Evolutionary conservation across 2,797 vertebrate species (phyloP).

Genomic region (Brachyrhaphis roseni): DNA sequence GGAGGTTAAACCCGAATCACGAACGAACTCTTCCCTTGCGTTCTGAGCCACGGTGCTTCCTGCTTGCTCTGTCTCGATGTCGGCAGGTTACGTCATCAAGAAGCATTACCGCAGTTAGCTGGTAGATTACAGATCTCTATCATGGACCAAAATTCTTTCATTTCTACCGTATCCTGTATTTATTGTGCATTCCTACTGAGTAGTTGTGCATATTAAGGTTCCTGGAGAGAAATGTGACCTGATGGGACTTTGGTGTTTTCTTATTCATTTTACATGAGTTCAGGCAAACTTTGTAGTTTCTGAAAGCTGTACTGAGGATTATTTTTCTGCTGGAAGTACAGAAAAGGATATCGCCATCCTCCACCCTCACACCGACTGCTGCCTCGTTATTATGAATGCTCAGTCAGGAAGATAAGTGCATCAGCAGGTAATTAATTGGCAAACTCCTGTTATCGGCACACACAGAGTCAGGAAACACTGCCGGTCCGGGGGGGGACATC

Average conservation of each 20-base stretch:
- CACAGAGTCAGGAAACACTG: slow-evolving; percentile 51
- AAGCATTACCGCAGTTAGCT: too few relatives aligned
- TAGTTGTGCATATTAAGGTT: background rate
- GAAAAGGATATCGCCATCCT: background rate
- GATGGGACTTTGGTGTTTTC: background rate
- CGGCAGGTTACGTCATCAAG: too few relatives aligned
- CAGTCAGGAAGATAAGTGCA: slow-evolving; percentile 45
- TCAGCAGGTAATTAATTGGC: slow-evolving; percentile 70
- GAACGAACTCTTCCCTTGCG: too few relatives aligned
- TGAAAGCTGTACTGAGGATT: background rate
- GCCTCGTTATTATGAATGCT: slow-evolving; percentile 41
- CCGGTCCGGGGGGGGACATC: slow-evolving; percentile 35
- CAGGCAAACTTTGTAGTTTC: background rate
- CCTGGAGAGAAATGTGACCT: background rate
- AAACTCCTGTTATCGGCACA: slow-evolving; percentile 58
- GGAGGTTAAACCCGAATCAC: too few relatives aligned
- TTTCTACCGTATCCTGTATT: too few relatives aligned
- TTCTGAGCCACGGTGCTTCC: too few relatives aligned
- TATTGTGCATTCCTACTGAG: background rate
- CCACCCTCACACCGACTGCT: slow-evolving; percentile 14
- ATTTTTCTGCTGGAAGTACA: background rate
- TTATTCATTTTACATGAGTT: background rate
- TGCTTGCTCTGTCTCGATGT: too few relatives aligned
- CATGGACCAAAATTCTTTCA: too few relatives aligned
- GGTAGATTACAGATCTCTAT: too few relatives aligned